phyloP scores from a whole-genome alignment of 2,888 invertebrate genomes.

The Ophioninae sp. region DNA sequence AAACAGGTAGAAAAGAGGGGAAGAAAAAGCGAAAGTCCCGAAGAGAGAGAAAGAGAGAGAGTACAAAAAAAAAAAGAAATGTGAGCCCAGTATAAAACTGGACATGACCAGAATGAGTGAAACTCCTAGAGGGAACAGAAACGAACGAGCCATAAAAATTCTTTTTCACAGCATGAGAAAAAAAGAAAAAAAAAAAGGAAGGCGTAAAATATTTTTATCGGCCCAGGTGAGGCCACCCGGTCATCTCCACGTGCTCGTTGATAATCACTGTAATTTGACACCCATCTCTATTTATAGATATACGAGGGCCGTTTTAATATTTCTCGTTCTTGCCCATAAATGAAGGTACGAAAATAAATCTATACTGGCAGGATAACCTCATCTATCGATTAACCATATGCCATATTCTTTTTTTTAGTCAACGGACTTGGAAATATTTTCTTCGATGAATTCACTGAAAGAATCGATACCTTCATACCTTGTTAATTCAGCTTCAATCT shows the following conservation, averaged over 20 bases:
- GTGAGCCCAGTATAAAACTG: conserved; percentile 25
- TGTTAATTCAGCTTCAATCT: too few relatives aligned
- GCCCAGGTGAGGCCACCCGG: conserved; percentile 29
- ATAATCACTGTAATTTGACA: neutral
- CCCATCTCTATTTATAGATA: conserved; percentile 9
- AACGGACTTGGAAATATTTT: too few relatives aligned
- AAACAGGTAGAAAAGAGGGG: neutral
- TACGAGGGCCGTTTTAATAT: neutral
- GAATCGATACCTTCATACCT: too few relatives aligned
- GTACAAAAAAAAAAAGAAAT: conserved; percentile 16
- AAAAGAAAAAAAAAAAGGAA: conserved; percentile 29
- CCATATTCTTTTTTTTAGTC: too few relatives aligned
- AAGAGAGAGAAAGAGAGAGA: conserved; percentile 6
- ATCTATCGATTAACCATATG: too few relatives aligned
- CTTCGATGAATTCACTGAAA: too few relatives aligned
- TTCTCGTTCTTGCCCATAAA: too few relatives aligned
- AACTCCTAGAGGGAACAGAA: conserved; percentile 16
- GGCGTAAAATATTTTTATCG: conserved; percentile 60
- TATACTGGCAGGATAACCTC: too few relatives aligned
- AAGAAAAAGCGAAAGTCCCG: neutral
- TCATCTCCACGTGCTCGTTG: neutral
- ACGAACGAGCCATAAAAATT: conserved; percentile 58
- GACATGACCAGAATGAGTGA: conserved; percentile 21
- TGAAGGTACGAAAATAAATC: too few relatives aligned
- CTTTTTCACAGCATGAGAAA: conserved; percentile 53